A percentile compares a stretch with the other conserved stretches of the same genome.
Conservation (phyloP, 1,140 invertebrate genomes). For the Pachypeltis micranthus region DNA sequence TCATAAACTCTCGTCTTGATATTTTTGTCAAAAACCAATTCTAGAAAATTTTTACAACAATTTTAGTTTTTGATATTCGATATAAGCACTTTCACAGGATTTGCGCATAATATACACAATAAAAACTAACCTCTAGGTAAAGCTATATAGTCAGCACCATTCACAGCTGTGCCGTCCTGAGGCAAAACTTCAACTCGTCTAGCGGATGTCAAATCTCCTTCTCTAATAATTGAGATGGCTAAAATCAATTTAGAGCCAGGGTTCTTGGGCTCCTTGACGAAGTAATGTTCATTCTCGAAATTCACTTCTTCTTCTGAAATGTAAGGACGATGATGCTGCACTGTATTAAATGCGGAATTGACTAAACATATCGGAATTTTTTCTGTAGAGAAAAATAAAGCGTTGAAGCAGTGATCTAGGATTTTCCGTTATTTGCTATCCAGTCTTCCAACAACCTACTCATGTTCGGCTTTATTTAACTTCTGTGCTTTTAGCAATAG, state of each 20-base stretch:
- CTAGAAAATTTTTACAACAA: too few relatives aligned
- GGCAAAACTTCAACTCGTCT: not conserved
- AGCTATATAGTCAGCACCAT: constrained; percentile 4
- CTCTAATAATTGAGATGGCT: not conserved
- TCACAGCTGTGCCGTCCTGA: constrained; percentile 6
- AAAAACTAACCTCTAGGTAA: not conserved
- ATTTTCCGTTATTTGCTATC: too few relatives aligned
- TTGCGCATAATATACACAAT: not conserved
- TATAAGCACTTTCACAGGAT: not conserved
- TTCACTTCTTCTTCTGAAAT: constrained; percentile 6
- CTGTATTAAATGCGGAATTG: too few relatives aligned
- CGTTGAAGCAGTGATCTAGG: too few relatives aligned
- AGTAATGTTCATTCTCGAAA: constrained; percentile 6
- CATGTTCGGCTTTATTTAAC: too few relatives aligned
- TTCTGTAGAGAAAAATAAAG: too few relatives aligned
- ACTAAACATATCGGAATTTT: too few relatives aligned
- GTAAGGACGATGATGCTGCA: too few relatives aligned
- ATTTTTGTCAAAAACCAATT: not conserved
- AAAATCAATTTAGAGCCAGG: not conserved
- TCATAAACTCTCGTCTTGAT: not conserved
- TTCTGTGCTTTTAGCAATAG: too few relatives aligned
- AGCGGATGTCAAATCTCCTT: not conserved
- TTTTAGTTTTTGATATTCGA: too few relatives aligned
- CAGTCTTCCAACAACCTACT: too few relatives aligned
- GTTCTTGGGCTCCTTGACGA: constrained; percentile 7